Evolutionary conservation across 2,113 vertebrate genomes (phyloP).

Genomic region (Carassius carassius): DNA sequence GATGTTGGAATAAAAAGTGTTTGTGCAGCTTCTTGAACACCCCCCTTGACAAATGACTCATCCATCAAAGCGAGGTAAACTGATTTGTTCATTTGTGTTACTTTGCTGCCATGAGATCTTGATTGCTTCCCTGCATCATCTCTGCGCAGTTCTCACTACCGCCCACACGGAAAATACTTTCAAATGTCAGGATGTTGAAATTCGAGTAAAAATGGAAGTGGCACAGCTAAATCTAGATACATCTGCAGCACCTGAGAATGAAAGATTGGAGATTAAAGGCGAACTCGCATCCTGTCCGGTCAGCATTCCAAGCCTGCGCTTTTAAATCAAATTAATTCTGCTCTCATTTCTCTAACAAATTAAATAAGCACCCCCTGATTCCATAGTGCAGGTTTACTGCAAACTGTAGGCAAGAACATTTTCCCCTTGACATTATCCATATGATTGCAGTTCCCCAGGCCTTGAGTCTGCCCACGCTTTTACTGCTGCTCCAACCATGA

Average conservation of each 20-base stretch:
- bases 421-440: conserved; percentile 47
- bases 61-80: conserved; percentile 43
- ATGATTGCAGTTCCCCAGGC: conserved; percentile 9
- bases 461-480: neutral
- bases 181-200: conserved; percentile 30
- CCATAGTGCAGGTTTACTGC: conserved; percentile 19
- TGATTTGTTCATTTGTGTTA: conserved; percentile 37
- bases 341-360: conserved; percentile 31
- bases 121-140: conserved; percentile 43
- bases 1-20: conserved; percentile 35
- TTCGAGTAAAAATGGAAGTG: conserved; percentile 20
- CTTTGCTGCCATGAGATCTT: conserved; percentile 31
- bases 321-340: conserved; percentile 22
- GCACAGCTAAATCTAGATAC: conserved; percentile 11
- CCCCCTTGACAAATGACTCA: conserved; percentile 41
- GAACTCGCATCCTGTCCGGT: neutral
- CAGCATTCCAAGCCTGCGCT: conserved; percentile 9
- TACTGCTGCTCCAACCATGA: conserved; percentile 28
- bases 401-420: conserved; percentile 14
- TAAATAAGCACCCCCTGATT: conserved; percentile 20
- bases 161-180: conserved; percentile 26
- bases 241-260: conserved; percentile 23
- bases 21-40: conserved; percentile 22
- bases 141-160: conserved; percentile 4
- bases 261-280: conserved; percentile 11